Evolutionary conservation across 1,140 invertebrate species (phyloP).

Genomic region (Diabrotica undecimpunctata): DNA sequence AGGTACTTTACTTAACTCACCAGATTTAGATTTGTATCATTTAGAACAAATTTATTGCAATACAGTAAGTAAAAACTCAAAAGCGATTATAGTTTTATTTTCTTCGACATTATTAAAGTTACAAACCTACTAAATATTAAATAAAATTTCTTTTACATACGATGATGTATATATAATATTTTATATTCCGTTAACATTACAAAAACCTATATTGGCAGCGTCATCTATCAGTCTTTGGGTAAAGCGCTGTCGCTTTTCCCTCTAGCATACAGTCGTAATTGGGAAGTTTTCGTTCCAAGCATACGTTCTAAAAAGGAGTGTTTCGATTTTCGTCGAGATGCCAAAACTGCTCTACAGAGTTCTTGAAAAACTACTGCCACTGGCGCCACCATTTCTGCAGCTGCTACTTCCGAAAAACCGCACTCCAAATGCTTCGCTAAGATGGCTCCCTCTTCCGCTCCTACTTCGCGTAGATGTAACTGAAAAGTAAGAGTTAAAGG

Average conservation of each 20-base stretch:
- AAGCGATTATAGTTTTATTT: too few species aligned
- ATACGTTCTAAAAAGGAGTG: constrained; percentile 78
- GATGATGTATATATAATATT: too few species aligned
- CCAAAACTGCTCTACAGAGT: constrained; percentile 75
- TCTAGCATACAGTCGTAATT: constrained; percentile 66
- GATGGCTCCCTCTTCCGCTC: constrained; percentile 81
- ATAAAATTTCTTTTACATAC: too few species aligned
- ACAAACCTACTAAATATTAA: too few species aligned
- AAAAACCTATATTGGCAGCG: background rate
- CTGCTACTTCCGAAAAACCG: constrained; percentile 83
- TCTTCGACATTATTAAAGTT: too few species aligned
- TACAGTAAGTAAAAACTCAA: too few species aligned
- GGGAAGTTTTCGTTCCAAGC: constrained; percentile 66
- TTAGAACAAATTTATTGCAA: too few species aligned
- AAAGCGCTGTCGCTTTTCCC: constrained; percentile 83
- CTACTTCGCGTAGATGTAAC: constrained; percentile 83
- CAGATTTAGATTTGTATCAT: too few species aligned
- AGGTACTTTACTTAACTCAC: too few species aligned
- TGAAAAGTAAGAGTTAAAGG: constrained; percentile 10
- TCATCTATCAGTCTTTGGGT: constrained; percentile 67
- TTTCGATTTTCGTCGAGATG: constrained; percentile 73
- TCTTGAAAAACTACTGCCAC: constrained; percentile 80
- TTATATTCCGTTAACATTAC: background rate
- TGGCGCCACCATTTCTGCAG: constrained; percentile 76
- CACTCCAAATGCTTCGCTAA: constrained; percentile 84